Percentiles rank a stretch among this genome's conserved stretches.
Evolutionary conservation across 92 coral and sea anemone species (phyloP).

Genomic region (Siderastrea radians): DNA sequence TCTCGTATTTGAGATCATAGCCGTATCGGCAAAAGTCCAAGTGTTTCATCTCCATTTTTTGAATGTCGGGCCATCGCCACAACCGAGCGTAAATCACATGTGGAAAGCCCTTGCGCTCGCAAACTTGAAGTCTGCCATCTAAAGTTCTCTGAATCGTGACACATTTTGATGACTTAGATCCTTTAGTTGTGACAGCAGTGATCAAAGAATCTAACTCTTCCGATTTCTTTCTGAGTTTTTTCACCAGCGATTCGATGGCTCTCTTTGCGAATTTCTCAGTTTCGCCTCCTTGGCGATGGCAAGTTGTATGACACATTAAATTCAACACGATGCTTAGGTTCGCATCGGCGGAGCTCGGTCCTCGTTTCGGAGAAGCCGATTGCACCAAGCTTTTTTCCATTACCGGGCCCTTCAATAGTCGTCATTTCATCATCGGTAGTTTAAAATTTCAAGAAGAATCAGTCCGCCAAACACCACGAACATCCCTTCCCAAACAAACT

Average conservation of each 20-base stretch:
- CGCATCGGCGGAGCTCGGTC: slow-evolving; percentile 98
- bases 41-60: slow-evolving; percentile 99
- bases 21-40: slow-evolving; percentile 99
- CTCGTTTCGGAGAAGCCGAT: slow-evolving; percentile 93
- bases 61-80: slow-evolving; percentile 99
- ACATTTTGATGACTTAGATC: slow-evolving; percentile 97
- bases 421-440: slow-evolving; percentile 60
- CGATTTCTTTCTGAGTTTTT: slow-evolving; percentile 97
- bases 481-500: slow-evolving; percentile 75
- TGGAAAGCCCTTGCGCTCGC: slow-evolving; percentile 99
- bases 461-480: slow-evolving; percentile 49
- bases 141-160: slow-evolving; percentile 98
- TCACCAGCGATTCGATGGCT: slow-evolving; percentile 98
- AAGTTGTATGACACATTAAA: slow-evolving; percentile 98
- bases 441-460: slow-evolving; percentile 53
- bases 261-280: slow-evolving; percentile 99
- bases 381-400: slow-evolving; percentile 93
- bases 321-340: slow-evolving; percentile 97
- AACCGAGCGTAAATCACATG: slow-evolving; percentile 99
- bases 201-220: slow-evolving; percentile 98
- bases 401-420: slow-evolving; percentile 72
- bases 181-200: slow-evolving; percentile 92
- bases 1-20: slow-evolving; percentile 97
- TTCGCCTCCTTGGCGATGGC: slow-evolving; percentile 99
- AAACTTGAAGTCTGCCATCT: slow-evolving; percentile 99